These are phyloP conservation scores for Myopa testacea DNA, from an alignment of 2,888 invertebrate genomes.

Conservation along the genomic window DNA sequence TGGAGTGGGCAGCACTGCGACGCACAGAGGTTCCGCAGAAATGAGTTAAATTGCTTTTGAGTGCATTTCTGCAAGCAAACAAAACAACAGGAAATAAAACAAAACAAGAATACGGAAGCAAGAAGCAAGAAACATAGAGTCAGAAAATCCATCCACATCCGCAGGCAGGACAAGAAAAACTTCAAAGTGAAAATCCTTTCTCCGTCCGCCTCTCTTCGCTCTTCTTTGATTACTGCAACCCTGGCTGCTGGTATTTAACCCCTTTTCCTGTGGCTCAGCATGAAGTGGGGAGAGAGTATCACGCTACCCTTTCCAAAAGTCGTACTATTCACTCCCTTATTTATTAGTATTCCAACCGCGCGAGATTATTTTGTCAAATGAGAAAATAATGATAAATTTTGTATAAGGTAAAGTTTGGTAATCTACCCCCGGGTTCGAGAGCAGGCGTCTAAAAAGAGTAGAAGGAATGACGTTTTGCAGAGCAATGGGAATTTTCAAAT, in stretches of 20 bases:
- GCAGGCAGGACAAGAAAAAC: not conserved
- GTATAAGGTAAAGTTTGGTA: not conserved
- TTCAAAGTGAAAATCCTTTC: conserved; percentile 3
- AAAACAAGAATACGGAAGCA: conserved; percentile 1
- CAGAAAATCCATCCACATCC: not conserved
- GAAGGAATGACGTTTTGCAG: too few relatives aligned
- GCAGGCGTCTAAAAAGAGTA: too few relatives aligned
- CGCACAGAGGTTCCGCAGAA: not conserved
- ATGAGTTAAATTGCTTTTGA: conserved; percentile 4
- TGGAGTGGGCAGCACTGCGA: not conserved
- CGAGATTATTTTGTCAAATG: conserved; percentile 21
- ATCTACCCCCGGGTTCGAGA: too few relatives aligned
- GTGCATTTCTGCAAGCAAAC: conserved; percentile 10
- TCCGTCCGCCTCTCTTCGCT: not conserved
- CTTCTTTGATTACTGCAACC: not conserved
- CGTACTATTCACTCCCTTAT: too few relatives aligned
- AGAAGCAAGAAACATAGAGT: not conserved
- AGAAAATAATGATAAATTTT: conserved; percentile 25
- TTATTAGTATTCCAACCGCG: too few relatives aligned
- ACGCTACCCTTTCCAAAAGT: not conserved
- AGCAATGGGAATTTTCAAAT: too few relatives aligned
- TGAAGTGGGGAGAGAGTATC: not conserved
- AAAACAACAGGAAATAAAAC: not conserved
- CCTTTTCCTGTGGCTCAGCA: not conserved
- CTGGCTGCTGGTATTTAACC: conserved; percentile 3